Percentiles rank a stretch among this genome's conserved stretches.
Conservation (phyloP, 1,140 invertebrate species). For the Globodera rostochiensis region DNA sequence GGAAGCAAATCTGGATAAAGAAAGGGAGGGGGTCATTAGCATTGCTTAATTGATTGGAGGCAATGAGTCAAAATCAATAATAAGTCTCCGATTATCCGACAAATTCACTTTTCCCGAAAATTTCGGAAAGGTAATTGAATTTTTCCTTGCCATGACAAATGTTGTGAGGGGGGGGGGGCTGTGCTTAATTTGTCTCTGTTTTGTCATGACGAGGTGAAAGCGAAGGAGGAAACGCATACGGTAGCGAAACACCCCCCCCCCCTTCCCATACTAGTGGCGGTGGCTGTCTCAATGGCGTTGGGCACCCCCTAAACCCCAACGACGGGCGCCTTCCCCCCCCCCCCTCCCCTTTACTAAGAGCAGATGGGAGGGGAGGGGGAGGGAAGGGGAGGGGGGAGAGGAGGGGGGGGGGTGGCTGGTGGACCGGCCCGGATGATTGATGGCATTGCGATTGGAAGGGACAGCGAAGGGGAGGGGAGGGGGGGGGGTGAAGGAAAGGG, state of each 20-base stretch:
- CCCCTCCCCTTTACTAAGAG: neutral
- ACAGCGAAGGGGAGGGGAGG: slow-evolving; percentile 1
- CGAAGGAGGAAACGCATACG: neutral
- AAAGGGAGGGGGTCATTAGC: too few species aligned
- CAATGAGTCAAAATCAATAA: too few species aligned
- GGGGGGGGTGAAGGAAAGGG: neutral
- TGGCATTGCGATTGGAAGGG: slow-evolving; percentile 12
- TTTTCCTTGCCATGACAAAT: too few species aligned
- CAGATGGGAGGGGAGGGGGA: neutral
- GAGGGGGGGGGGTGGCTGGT: neutral
- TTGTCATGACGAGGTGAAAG: neutral
- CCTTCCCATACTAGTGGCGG: neutral
- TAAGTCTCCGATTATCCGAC: too few species aligned
- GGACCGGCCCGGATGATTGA: slow-evolving; percentile 17
- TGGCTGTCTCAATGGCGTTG: neutral
- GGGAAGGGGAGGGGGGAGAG: neutral
- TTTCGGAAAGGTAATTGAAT: too few species aligned
- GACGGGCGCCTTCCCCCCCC: neutral
- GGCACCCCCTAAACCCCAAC: neutral
- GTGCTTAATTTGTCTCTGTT: neutral
- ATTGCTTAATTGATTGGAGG: too few species aligned
- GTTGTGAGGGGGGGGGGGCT: neutral
- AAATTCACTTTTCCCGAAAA: too few species aligned
- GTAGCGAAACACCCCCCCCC: neutral
- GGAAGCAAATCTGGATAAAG: neutral